Percentiles rank a stretch among this genome's conserved stretches.
phyloP scores from a whole-genome alignment of 2,888 invertebrate genomes.

The Anthrax anthrax region DNA sequence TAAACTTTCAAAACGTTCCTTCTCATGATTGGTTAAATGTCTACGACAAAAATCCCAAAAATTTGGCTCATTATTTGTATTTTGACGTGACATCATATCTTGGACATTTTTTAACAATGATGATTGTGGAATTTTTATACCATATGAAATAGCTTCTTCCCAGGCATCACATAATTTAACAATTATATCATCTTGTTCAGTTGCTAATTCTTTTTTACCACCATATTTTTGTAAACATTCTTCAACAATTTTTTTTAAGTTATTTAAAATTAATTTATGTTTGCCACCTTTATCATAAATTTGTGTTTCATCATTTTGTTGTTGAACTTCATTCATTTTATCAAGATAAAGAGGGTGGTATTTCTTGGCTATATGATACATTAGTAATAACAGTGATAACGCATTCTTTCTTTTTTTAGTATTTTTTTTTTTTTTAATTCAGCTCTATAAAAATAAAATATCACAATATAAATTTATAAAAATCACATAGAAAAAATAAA shows the following conservation, averaged over 20 bases:
- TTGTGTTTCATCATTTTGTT: not conserved
- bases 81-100: conserved; percentile 47
- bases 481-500: too few species aligned
- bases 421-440: too few species aligned
- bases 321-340: not conserved
- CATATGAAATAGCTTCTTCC: conserved; percentile 66
- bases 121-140: conserved; percentile 47
- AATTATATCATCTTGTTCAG: conserved; percentile 57
- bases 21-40: conserved; percentile 76
- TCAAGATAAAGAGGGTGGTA: not conserved
- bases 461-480: too few species aligned
- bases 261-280: conserved; percentile 24
- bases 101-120: conserved; percentile 51
- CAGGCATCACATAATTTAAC: conserved; percentile 52
- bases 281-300: not conserved
- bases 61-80: conserved; percentile 31
- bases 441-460: too few species aligned
- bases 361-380: not conserved
- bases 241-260: conserved; percentile 23
- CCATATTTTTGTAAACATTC: conserved; percentile 70
- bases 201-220: conserved; percentile 77
- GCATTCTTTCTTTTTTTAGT: too few species aligned
- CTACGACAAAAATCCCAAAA: conserved; percentile 67
- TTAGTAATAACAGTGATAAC: not conserved
- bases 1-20: conserved; percentile 65